Evolutionary conservation across 2,888 invertebrate genomes (phyloP), one percentile per base, ranked within the genome.

Genomic region (Cantharis nigra): DNA sequence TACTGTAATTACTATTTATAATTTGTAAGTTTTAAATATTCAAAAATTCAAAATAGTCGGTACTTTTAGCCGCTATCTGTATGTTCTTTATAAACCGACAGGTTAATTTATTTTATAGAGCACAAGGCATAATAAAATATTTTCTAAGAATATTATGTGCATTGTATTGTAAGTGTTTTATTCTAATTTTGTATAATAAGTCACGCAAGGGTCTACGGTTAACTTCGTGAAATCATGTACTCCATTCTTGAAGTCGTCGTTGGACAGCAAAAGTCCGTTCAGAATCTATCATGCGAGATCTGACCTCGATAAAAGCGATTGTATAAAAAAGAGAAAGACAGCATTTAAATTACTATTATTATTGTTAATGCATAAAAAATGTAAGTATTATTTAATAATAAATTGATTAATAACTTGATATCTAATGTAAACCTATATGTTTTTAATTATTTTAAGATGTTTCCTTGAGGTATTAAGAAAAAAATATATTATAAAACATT

Each of bases 241-340:
- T 49, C 80, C 80, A 78, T 77, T 79, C 79, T 81, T 80, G 82
- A 83, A 83, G 83, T 82, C 82, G 83, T 83, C 80, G 84, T 84
- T 84, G 83, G 84, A 83, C 84, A 83, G 83, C 80, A 76, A 78
- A 73, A 77, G 81, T 80, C 80, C 80, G 78, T 79, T 71, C 75
- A 72, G 71, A 76, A 69, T 76, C 76, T 75, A 77, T 78, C 78
- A 80, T 79, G 81, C 81, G 81, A 84, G 83, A 83, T 84, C 78
- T 83, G 83, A 84, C 84, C 84, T 80, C 83, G 84, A 83, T 84
- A 83, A 78, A 26, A 18, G 69, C 30, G 64, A 69, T 65, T 13
- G 69, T 67, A 62, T 20, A 74, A 77, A 74, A 77, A 77, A 75
- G 72, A 74, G 73, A 76, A 70, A 74, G 72, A 76, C 63, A 76